Evolutionary conservation across 2,797 vertebrate genomes (phyloP).

Genomic region (Melanotaenia pygmaea): DNA sequence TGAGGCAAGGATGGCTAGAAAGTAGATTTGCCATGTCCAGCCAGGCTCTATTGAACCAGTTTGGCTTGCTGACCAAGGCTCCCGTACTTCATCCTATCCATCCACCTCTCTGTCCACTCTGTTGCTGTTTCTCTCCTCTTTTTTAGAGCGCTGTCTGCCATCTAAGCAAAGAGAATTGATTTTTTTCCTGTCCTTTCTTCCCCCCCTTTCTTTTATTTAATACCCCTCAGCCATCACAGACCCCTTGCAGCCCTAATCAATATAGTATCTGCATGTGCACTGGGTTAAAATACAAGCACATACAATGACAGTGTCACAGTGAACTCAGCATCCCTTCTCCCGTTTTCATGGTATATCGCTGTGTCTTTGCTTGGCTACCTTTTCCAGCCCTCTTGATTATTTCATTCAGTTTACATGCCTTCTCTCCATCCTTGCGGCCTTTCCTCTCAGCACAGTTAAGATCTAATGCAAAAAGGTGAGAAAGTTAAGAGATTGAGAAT

Average conservation of each 20-base stretch:
- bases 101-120: conserved; percentile 6
- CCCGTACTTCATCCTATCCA: conserved; percentile 30
- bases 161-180: conserved; percentile 71
- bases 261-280: conserved; percentile 69
- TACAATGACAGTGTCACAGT: conserved; percentile 49
- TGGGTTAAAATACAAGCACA: conserved; percentile 68
- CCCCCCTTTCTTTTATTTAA: conserved; percentile 72
- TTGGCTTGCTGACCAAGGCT: conserved; percentile 47
- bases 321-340: conserved; percentile 27
- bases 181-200: conserved; percentile 50
- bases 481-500: conserved; percentile 71
- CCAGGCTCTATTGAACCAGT: conserved; percentile 46
- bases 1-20: conserved; percentile 35
- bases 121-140: conserved; percentile 31
- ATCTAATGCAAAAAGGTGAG: conserved; percentile 69
- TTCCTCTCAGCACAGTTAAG: conserved; percentile 28
- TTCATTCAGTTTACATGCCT: conserved; percentile 44
- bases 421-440: conserved; percentile 24
- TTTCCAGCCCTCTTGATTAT: conserved; percentile 24
- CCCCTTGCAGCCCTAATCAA: conserved; percentile 69
- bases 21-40: conserved; percentile 44
- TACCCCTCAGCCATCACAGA: conserved; percentile 62
- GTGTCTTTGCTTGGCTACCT: conserved; percentile 11
- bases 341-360: conserved; percentile 25
- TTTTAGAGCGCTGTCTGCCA: conserved; percentile 53